Evolutionary conservation across 2,797 vertebrate species (phyloP).

Genomic region (Dicrostonyx torquatus): DNA sequence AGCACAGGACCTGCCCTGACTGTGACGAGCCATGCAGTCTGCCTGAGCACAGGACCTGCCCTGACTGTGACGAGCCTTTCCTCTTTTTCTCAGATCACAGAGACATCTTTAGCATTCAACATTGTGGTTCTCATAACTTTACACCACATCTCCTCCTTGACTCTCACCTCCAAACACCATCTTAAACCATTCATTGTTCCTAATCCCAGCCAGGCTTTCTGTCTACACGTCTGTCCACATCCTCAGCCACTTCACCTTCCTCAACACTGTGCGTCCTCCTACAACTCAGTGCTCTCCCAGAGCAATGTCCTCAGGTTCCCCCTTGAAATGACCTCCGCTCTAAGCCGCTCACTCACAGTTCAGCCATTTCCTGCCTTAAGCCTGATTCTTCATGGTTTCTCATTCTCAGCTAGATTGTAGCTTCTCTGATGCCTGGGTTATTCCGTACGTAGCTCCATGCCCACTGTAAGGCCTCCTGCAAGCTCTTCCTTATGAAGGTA

Average conservation of each 20-base stretch:
- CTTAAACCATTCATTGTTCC: background rate
- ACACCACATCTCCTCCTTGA: background rate
- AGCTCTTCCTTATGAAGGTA: background rate
- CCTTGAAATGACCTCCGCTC: background rate
- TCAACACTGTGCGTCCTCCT: background rate
- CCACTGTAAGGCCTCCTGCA: background rate
- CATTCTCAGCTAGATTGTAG: background rate
- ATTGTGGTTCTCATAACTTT: background rate
- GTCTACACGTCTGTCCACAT: background rate
- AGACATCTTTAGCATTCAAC: background rate
- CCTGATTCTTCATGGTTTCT: background rate
- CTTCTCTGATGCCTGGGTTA: background rate
- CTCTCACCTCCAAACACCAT: background rate
- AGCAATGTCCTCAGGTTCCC: background rate
- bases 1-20: background rate
- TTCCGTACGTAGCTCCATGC: background rate
- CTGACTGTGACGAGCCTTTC: background rate
- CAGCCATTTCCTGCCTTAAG: background rate
- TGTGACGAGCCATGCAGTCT: background rate
- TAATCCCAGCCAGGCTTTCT: background rate
- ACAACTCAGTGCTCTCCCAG: background rate
- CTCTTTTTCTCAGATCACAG: background rate
- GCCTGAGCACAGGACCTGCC: background rate
- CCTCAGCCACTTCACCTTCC: background rate
- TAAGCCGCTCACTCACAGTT: background rate